Evolutionary conservation across 2,888 invertebrate genomes (phyloP).

Genomic region (Azorinus chamasolen): DNA sequence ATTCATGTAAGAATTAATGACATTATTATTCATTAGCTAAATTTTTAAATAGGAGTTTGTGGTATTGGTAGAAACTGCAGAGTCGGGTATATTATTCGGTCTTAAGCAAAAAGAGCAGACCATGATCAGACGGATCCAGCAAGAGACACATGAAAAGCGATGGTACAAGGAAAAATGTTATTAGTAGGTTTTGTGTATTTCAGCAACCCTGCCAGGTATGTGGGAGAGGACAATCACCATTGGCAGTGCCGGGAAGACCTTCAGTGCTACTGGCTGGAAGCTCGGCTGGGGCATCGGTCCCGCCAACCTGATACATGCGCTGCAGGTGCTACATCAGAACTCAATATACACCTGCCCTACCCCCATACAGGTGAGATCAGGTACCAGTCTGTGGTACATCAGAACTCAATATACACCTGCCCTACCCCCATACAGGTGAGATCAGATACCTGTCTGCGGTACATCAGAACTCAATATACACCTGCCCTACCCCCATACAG

Average conservation of each 20-base stretch:
- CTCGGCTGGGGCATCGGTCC: conserved; percentile 99
- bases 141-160: too few relatives aligned
- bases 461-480: conserved; percentile 98
- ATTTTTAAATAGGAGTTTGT: too few relatives aligned
- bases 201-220: conserved; percentile 97
- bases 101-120: too few relatives aligned
- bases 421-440: conserved; percentile 92
- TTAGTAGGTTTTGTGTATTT: too few relatives aligned
- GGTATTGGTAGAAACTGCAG: too few relatives aligned
- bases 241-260: conserved; percentile 99
- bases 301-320: conserved; percentile 91
- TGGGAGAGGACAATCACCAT: conserved; percentile 99
- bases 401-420: conserved; percentile 48
- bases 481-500: conserved; percentile 95
- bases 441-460: conserved; percentile 86
- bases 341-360: conserved; percentile 96
- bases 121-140: too few relatives aligned
- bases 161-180: too few relatives aligned
- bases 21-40: too few relatives aligned
- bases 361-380: conserved; percentile 91
- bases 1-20: too few relatives aligned
- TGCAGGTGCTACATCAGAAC: conserved; percentile 97
- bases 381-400: too few relatives aligned
- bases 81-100: too few relatives aligned
- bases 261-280: conserved; percentile 95